Evolutionary conservation across 2,113 vertebrate species (phyloP), one percentile per base, ranked within the genome.

Genomic region (Cyanistes caeruleus): DNA sequence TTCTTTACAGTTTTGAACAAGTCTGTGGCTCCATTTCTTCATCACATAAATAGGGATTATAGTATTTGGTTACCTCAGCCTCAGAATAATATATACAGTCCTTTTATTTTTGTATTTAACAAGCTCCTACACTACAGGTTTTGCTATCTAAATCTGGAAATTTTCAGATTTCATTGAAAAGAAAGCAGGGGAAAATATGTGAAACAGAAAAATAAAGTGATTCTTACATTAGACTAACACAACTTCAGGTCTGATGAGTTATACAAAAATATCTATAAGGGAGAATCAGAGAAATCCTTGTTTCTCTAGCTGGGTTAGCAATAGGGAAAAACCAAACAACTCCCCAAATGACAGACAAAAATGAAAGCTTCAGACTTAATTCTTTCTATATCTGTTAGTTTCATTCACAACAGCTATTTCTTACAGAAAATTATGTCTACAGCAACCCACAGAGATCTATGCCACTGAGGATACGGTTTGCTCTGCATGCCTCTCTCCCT

Each of bases 31-130:
- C 72, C 24, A 60, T 80, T 90, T 90, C 82, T 93, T 68, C 75
- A 60, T 48, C 83, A 74, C 68, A 67, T 88, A 86, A 96, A 41
- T 48, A 77, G 39, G 17, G 51, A 94, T 93, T 74, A 80, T 51
- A 86, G 69, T 91, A 88, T 65, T 80, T 74, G 27, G 22, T 91
- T 91, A 94, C 82, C 23, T 69, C 15, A 28, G 30, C 8, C 19
- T 83, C 60, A 51, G 46, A 51, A 89, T 59, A 73, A 70, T 63
- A 62, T 19, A 70, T 55, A 59, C 5, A 60, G 51, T 51, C 13
- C 11, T 87, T 60, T 53, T 31, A 30, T 27, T 41, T 39, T 59
- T 67, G 33, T 35, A 51, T 68, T 94, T 69, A 64, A 77, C 65
- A 58, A 62, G 27, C 5, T 58, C 19, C 33, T 31, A 33, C 33